phyloP scores from a whole-genome alignment of 2,888 invertebrate species.

The Drosophila parthenogenetica region DNA sequence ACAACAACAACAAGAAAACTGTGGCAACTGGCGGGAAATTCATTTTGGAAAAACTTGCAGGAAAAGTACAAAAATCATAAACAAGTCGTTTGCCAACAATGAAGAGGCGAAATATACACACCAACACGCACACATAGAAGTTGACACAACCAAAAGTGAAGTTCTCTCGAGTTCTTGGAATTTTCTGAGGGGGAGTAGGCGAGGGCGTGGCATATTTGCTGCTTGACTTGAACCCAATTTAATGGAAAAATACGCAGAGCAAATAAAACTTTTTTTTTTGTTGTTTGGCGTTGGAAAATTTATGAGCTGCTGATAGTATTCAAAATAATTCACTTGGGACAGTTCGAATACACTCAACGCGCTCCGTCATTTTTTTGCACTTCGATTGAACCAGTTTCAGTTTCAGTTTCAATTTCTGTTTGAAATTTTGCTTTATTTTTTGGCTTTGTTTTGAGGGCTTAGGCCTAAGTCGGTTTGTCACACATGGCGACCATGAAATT shows the following conservation, averaged over 20 bases:
- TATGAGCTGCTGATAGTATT: conserved; percentile 76
- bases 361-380: conserved; percentile 10
- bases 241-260: conserved; percentile 83
- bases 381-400: conserved; percentile 65
- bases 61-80: conserved; percentile 70
- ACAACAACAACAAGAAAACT: conserved; percentile 32
- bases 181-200: conserved; percentile 17
- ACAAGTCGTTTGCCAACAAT: conserved; percentile 58
- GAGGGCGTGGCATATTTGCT: conserved; percentile 75
- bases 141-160: conserved; percentile 62
- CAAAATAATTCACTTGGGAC: conserved; percentile 69
- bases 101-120: conserved; percentile 20
- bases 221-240: conserved; percentile 84
- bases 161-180: conserved; percentile 11
- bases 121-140: conserved; percentile 41
- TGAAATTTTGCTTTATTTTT: neutral
- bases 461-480: conserved; percentile 72
- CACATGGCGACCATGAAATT: conserved; percentile 70
- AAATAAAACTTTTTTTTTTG: conserved; percentile 67
- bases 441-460: conserved; percentile 33
- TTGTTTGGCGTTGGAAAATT: conserved; percentile 53
- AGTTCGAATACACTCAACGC: conserved; percentile 24
- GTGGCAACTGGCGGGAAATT: conserved; percentile 54
- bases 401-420: neutral
- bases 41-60: conserved; percentile 64